These are phyloP conservation scores for Hybognathus amarus DNA, from an alignment of 2,797 vertebrate species.

Conservation along the genomic window DNA sequence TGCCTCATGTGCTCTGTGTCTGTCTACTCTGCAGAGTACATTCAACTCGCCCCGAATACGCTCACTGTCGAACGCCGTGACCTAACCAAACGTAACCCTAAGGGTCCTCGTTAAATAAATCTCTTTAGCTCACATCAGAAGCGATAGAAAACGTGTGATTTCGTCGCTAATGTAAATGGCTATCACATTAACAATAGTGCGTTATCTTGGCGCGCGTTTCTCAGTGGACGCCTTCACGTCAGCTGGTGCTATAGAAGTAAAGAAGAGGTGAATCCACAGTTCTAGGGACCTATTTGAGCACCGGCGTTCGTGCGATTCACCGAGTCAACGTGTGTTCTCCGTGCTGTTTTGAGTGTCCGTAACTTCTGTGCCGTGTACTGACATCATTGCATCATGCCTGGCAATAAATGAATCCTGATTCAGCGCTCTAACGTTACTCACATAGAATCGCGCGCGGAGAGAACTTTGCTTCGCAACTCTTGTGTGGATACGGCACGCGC, in stretches of 20 bases:
- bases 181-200: conserved; percentile 13
- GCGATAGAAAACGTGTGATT: conserved; percentile 17
- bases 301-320: neutral
- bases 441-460: conserved; percentile 37
- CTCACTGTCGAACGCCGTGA: conserved; percentile 51
- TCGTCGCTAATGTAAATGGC: conserved; percentile 22
- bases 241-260: conserved; percentile 49
- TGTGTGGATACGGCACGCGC: conserved; percentile 35
- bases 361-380: conserved; percentile 53
- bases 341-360: conserved; percentile 31
- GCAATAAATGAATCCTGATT: conserved; percentile 47
- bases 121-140: conserved; percentile 10
- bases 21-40: conserved; percentile 51
- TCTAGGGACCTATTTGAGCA: conserved; percentile 9
- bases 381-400: conserved; percentile 35
- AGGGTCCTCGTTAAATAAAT: conserved; percentile 28
- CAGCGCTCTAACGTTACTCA: conserved; percentile 1
- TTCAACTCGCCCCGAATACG: conserved; percentile 50
- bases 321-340: conserved; percentile 36
- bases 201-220: conserved; percentile 29
- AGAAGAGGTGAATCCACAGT: conserved; percentile 42
- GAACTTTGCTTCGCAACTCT: conserved; percentile 56
- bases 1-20: conserved; percentile 37
- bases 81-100: conserved; percentile 49
- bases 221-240: conserved; percentile 41